A percentile compares a stretch with the other conserved stretches of the same genome.
Conservation (phyloP, 2,113 vertebrate genomes). For the Philantomba maxwellii region DNA sequence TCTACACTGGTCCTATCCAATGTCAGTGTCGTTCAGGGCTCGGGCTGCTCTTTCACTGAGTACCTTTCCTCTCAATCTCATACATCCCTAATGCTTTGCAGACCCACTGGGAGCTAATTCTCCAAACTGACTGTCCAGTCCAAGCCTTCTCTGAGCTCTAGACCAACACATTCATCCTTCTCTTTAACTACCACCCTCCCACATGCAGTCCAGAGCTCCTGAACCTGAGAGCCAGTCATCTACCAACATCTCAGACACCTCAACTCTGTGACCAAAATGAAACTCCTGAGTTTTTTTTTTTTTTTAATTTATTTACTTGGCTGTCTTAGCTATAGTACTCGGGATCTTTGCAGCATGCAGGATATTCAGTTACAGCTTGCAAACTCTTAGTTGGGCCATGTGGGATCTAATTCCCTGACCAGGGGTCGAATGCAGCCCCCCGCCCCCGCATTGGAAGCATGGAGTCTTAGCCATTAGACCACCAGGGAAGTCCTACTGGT, state of each 20-base stretch:
- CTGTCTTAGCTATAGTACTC: not conserved
- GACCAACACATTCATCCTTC: not conserved
- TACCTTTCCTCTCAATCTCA: not conserved
- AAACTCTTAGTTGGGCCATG: not conserved
- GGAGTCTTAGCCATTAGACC: not conserved
- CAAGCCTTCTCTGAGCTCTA: not conserved
- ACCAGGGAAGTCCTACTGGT: not conserved
- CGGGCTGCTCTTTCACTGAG: not conserved
- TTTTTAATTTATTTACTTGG: not conserved
- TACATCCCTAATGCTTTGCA: not conserved
- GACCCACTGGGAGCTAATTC: not conserved
- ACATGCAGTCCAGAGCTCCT: not conserved
- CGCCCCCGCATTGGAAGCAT: not conserved
- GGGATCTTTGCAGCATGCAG: accelerated
- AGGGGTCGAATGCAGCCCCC: not conserved
- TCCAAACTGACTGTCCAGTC: not conserved
- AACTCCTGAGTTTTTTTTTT: not conserved
- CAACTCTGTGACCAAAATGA: not conserved
- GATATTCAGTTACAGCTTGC: not conserved
- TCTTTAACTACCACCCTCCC: not conserved
- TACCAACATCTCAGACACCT: not conserved
- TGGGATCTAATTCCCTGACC: not conserved
- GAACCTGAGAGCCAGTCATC: not conserved
- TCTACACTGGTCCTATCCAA: not conserved
- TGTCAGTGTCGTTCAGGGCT: too few relatives aligned